Evolutionary conservation across 2,888 invertebrate genomes (phyloP).

Genomic region (Rotaria macrura): DNA sequence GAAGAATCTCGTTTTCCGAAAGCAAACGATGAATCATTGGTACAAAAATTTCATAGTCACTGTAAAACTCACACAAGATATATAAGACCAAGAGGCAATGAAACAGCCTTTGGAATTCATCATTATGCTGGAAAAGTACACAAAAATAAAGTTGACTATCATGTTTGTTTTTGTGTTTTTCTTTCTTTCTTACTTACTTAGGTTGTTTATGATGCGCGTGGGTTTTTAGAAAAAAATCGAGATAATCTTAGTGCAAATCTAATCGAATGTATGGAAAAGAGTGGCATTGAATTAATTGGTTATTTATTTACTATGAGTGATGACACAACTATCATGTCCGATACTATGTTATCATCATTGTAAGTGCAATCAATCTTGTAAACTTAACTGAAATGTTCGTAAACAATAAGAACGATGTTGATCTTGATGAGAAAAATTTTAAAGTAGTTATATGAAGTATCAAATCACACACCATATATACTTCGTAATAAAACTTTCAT

Average conservation of each 20-base stretch:
- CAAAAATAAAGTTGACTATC: slow-evolving; percentile 25
- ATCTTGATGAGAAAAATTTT: too few relatives aligned
- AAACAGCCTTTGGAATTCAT: slow-evolving; percentile 30
- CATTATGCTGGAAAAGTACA: slow-evolving; percentile 34
- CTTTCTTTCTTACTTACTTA: background rate
- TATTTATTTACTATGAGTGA: slow-evolving; percentile 23
- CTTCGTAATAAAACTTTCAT: too few relatives aligned
- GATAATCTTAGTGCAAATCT: slow-evolving; percentile 38
- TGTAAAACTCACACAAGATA: slow-evolving; percentile 36
- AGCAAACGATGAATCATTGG: slow-evolving; percentile 42
- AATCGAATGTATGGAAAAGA: slow-evolving; percentile 41
- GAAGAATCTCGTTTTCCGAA: slow-evolving; percentile 45
- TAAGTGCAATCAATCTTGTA: background rate
- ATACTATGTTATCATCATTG: background rate
- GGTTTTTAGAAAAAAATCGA: slow-evolving; percentile 34
- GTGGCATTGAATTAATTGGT: slow-evolving; percentile 25
- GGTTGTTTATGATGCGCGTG: slow-evolving; percentile 30
- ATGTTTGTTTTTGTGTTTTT: too few relatives aligned
- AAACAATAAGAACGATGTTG: too few relatives aligned
- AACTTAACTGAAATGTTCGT: too few relatives aligned
- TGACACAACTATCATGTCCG: background rate
- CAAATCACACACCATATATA: too few relatives aligned
- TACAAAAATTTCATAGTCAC: slow-evolving; percentile 41
- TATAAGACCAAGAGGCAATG: slow-evolving; percentile 18
- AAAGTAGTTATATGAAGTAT: too few relatives aligned